These are phyloP conservation scores for Serrognathus titanus DNA, from an alignment of 2,888 invertebrate genomes.

Conservation along the genomic window DNA sequence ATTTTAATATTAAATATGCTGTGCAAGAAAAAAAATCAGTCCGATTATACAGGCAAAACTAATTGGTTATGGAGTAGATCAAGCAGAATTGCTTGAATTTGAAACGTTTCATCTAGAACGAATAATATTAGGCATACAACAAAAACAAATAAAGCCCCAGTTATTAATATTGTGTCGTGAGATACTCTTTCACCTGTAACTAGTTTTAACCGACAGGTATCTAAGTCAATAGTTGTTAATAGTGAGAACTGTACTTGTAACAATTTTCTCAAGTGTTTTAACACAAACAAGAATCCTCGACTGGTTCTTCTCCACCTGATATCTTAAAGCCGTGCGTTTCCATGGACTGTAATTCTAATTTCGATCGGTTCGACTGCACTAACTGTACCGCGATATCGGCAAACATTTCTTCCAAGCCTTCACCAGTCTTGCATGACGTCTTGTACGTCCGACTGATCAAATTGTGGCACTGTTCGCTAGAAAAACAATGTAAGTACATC, in stretches of 20 bases:
- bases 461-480: slow-evolving; percentile 86
- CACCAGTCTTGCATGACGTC: slow-evolving; percentile 85
- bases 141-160: too few relatives aligned
- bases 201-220: too few relatives aligned
- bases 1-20: too few relatives aligned
- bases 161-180: too few relatives aligned
- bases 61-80: too few relatives aligned
- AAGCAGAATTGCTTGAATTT: too few relatives aligned
- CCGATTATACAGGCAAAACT: too few relatives aligned
- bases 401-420: slow-evolving; percentile 89
- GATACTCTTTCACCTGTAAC: too few relatives aligned
- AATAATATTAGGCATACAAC: too few relatives aligned
- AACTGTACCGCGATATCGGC: slow-evolving; percentile 79
- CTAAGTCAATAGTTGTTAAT: too few relatives aligned
- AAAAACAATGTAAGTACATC: slow-evolving; percentile 31
- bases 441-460: slow-evolving; percentile 84
- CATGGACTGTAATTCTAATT: slow-evolving; percentile 75
- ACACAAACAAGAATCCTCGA: slow-evolving; percentile 52
- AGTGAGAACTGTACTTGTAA: background rate
- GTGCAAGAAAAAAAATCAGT: too few relatives aligned
- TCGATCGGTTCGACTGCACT: slow-evolving; percentile 76
- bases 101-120: too few relatives aligned
- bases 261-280: slow-evolving; percentile 29
- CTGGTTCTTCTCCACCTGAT: slow-evolving; percentile 57
- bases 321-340: slow-evolving; percentile 77